phyloP scores from a whole-genome alignment of 2,888 invertebrate genomes.

The Drosophila sordidula region DNA sequence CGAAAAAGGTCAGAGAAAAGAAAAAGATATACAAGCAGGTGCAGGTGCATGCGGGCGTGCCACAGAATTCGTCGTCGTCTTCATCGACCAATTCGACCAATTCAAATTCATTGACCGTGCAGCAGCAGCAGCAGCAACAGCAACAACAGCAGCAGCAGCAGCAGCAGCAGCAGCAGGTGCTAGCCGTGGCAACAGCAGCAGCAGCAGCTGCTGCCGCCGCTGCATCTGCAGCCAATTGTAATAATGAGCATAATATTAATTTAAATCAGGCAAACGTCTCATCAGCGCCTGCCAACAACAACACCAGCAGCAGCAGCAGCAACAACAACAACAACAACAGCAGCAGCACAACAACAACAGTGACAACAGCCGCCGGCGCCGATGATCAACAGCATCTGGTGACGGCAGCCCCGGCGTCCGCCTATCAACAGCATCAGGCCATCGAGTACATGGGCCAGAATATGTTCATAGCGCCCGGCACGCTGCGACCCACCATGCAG shows the following conservation, averaged over 20 bases:
- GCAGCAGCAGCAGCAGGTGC: constrained; percentile 70
- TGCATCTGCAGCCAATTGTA: constrained; percentile 75
- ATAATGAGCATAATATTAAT: constrained; percentile 83
- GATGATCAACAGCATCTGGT: constrained; percentile 60
- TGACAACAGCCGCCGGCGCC: constrained; percentile 29
- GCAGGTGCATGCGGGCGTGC: constrained; percentile 59
- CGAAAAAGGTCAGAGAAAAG: constrained; percentile 85
- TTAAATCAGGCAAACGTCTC: constrained; percentile 81
- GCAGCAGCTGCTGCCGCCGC: constrained; percentile 65
- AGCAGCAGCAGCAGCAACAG: constrained; percentile 58
- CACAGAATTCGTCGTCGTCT: constrained; percentile 65
- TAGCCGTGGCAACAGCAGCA: constrained; percentile 68
- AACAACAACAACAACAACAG: constrained; percentile 29
- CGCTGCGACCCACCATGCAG: constrained; percentile 76
- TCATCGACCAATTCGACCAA: constrained; percentile 65
- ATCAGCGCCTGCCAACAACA: constrained; percentile 59
- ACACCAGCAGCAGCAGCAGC: constrained; percentile 40
- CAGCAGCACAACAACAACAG: constrained; percentile 53
- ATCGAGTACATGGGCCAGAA: constrained; percentile 84
- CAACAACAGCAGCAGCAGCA: constrained; percentile 59
- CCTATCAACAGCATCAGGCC: constrained; percentile 76
- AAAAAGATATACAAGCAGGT: constrained; percentile 84
- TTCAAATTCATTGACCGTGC: constrained; percentile 52
- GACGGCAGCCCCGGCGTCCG: constrained; percentile 59
- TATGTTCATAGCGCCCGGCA: constrained; percentile 83